phyloP scores from a whole-genome alignment of 1,140 invertebrate species.

The Anastatus disparis region DNA sequence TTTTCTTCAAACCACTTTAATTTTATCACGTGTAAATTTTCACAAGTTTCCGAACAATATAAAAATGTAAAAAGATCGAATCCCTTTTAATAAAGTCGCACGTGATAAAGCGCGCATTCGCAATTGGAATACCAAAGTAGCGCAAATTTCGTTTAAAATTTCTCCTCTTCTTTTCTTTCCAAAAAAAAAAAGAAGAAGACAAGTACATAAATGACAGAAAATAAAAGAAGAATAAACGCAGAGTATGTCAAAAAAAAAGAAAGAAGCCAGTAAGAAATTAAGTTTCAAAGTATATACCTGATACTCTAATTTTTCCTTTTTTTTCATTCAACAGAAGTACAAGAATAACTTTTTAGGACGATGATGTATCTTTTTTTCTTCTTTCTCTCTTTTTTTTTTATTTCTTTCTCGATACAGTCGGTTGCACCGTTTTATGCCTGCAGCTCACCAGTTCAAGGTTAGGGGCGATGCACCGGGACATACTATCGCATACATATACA shows the following conservation, averaged over 20 bases:
- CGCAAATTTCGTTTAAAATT: too few relatives aligned
- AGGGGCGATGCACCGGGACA: slow-evolving; percentile 50
- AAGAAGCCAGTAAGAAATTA: neutral
- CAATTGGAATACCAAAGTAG: too few relatives aligned
- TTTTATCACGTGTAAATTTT: too few relatives aligned
- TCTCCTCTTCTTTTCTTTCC: too few relatives aligned
- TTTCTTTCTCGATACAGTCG: neutral
- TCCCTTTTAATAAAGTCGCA: too few relatives aligned
- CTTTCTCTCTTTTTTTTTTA: neutral
- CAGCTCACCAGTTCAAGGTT: slow-evolving; percentile 61
- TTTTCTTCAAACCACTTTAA: too few relatives aligned
- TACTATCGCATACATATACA: slow-evolving; percentile 45
- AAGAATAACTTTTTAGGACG: neutral
- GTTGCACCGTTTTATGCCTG: neutral
- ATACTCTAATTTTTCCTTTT: too few relatives aligned
- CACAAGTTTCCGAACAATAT: too few relatives aligned
- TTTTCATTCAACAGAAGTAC: neutral
- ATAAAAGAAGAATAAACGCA: neutral
- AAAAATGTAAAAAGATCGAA: too few relatives aligned
- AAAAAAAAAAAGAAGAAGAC: too few relatives aligned
- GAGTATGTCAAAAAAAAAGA: neutral
- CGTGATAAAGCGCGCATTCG: too few relatives aligned
- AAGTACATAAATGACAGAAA: too few relatives aligned
- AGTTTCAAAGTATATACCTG: neutral
- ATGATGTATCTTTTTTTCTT: neutral